Evolutionary conservation across 2,797 vertebrate genomes (phyloP).

Genomic region (Taenioides sp.): DNA sequence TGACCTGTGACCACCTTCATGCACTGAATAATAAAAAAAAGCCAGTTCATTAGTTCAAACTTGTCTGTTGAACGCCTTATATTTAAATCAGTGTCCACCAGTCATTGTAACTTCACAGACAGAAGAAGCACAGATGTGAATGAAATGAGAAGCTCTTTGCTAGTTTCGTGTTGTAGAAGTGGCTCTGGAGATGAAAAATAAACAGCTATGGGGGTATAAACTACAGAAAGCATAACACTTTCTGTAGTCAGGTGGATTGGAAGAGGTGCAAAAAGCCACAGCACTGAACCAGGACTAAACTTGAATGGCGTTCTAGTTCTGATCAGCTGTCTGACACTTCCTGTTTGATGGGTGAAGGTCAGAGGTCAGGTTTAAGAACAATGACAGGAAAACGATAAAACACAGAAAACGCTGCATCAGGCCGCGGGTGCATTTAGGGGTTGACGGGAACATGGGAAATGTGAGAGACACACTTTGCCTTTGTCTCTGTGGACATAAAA

Average conservation of each 20-base stretch:
- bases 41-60: too few species aligned
- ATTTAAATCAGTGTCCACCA: too few species aligned
- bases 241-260: not conserved
- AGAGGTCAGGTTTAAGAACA: slow-evolving; percentile 3
- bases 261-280: not conserved
- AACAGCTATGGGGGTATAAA: not conserved
- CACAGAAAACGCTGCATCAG: slow-evolving; percentile 1
- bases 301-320: not conserved
- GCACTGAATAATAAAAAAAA: too few species aligned
- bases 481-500: not conserved
- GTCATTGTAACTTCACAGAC: too few species aligned
- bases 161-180: not conserved
- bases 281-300: not conserved
- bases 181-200: not conserved
- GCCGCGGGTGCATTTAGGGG: not conserved
- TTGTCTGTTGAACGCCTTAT: too few species aligned
- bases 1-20: too few species aligned
- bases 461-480: not conserved
- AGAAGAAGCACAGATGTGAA: too few species aligned
- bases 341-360: not conserved
- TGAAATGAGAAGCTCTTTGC: too few species aligned
- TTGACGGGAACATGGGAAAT: not conserved
- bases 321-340: not conserved
- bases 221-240: not conserved
- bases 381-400: slow-evolving; percentile 10